Percentiles rank a stretch among this genome's conserved stretches.
Evolutionary conservation across 2,113 vertebrate genomes (phyloP).

Genomic region (Apaloderma vittatum): DNA sequence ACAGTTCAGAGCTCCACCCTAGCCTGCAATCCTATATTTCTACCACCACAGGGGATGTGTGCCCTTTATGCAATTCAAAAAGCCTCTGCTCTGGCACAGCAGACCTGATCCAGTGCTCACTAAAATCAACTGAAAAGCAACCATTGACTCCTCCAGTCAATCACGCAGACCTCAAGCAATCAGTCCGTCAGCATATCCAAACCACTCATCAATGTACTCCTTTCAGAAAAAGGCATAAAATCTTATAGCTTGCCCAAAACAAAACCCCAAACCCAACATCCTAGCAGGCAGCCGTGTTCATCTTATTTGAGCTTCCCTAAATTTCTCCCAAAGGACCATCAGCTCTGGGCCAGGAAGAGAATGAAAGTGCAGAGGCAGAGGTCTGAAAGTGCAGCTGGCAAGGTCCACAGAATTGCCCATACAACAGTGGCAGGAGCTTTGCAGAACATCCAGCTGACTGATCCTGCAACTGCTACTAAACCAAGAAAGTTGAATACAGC

Average conservation of each 20-base stretch:
- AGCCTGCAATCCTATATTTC: not conserved
- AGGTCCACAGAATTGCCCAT: not conserved
- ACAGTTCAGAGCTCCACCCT: not conserved
- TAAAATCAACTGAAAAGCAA: not conserved
- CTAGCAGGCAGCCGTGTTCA: not conserved
- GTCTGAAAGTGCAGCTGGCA: not conserved
- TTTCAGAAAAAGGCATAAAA: not conserved
- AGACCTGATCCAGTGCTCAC: not conserved
- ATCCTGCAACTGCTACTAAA: not conserved
- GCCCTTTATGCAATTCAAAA: not conserved
- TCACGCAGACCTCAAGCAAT: not conserved
- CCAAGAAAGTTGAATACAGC: not conserved
- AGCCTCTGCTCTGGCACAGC: not conserved
- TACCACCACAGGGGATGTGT: not conserved
- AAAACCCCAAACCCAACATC: not conserved
- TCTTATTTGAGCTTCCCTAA: not conserved
- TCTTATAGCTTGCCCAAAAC: not conserved
- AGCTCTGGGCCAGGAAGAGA: not conserved
- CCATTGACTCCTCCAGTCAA: not conserved
- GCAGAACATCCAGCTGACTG: not conserved
- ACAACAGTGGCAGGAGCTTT: fast-evolving
- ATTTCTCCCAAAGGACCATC: not conserved
- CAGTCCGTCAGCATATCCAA: not conserved
- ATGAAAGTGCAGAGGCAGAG: not conserved
- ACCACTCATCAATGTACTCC: not conserved